Evolutionary conservation across 1,140 invertebrate genomes (phyloP), one percentile per base, ranked within the genome.

Genomic region (Tribolium castaneum): DNA sequence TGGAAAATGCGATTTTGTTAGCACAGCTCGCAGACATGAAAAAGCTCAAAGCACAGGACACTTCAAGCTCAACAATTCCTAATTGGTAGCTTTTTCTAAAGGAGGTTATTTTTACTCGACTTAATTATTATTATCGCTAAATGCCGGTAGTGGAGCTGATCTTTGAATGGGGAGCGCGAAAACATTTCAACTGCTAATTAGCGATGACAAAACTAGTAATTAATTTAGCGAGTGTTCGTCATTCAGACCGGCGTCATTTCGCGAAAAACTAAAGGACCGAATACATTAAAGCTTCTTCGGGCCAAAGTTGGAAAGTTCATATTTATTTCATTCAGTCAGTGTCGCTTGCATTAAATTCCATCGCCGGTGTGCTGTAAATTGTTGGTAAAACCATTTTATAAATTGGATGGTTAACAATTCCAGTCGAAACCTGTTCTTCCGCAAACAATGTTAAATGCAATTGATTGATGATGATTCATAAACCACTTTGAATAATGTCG

Each of bases 1-100:
- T 90, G 83, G 9, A 80, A 82, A 72, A 70, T 49, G 13, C 19
- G 34, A 56, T 75, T 39, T 59, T 6, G n/a, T 75, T 75, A 59
- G 25, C 1, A 25, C 35, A 35, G n/a, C 25, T 13, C 5, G 59
- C 16, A 66, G 12, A 35, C 59, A 35, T 12, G 59, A 66, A 66
- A 35, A 66, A 52, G 51, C 51, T 52, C n/a, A 52, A 52, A 52
- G 50, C 9, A 52, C 12, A 3, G 51, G 51, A 52, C 51, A 19
- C 51, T 16, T 52, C 13, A 52, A 14, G 49, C 10, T 3, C 10
- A 10, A 50, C 5, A 50, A 52, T 16, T 16, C 16, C 16, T 52
- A 52, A 52, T 52, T 52, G 51, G 16, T 14, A 10, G n/a, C 9
- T 9, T 45, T 45, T 45, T 45, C 39, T 45, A 45, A 45, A 45